Percentiles rank a stretch among this genome's conserved stretches.
Conservation (phyloP, 30 jellyfish, hydroid and myxozoan genomes). For the Chironex yamaguchii region DNA sequence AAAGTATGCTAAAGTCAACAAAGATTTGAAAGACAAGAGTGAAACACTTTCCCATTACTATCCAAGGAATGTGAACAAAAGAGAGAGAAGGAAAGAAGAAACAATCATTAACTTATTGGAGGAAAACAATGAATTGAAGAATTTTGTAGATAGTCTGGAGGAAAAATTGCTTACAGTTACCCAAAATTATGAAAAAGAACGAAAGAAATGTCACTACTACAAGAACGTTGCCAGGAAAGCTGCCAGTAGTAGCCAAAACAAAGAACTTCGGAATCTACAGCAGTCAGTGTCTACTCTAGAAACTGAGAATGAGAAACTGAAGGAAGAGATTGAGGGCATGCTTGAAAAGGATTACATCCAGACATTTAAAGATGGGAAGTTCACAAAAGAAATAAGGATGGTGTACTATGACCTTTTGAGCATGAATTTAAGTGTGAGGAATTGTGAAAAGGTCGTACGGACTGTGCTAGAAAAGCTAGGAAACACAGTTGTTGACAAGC, state of each 20-base stretch:
- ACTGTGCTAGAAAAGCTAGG: conserved; percentile 10
- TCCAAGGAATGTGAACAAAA: not conserved
- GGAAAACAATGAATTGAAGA: not conserved
- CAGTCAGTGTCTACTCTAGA: too few relatives aligned
- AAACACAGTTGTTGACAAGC: not conserved
- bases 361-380: not conserved
- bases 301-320: not conserved
- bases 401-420: conserved; percentile 11
- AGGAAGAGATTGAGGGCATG: not conserved
- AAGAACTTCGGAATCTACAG: not conserved
- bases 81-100: not conserved
- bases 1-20: not conserved
- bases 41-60: not conserved
- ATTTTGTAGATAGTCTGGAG: not conserved
- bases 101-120: not conserved
- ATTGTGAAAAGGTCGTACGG: conserved; percentile 7
- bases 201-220: not conserved
- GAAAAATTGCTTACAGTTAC: not conserved
- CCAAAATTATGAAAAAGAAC: not conserved
- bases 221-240: not conserved
- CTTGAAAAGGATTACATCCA: conserved; percentile 3
- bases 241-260: not conserved
- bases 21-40: conserved; percentile 3
- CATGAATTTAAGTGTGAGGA: conserved; percentile 4
- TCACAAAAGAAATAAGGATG: not conserved